Percentiles rank a stretch among this genome's conserved stretches.
Evolutionary conservation across 1,140 invertebrate genomes (phyloP).

Genomic region (Cylas formicarius): DNA sequence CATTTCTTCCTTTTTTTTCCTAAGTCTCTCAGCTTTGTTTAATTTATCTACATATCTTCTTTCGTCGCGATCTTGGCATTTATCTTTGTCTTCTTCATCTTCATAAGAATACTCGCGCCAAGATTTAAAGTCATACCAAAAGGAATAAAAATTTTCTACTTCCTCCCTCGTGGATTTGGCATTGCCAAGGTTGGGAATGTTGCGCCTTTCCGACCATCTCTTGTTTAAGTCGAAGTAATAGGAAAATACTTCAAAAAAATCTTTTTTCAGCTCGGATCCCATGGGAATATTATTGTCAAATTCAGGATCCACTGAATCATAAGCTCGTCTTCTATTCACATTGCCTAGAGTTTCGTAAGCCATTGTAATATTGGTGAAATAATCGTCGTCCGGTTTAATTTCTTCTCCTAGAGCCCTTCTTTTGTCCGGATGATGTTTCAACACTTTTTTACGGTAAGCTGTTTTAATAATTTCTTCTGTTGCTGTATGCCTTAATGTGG

Average conservation of each 20-base stretch:
- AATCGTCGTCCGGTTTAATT: constrained; percentile 81
- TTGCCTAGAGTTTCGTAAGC: constrained; percentile 88
- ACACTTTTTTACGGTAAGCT: constrained; percentile 86
- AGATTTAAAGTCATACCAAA: constrained; percentile 97
- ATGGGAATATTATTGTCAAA: constrained; percentile 87
- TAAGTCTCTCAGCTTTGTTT: constrained; percentile 84
- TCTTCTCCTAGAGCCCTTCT: constrained; percentile 81
- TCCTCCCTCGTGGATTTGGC: constrained; percentile 59
- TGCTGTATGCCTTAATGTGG: constrained; percentile 65
- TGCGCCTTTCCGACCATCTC: constrained; percentile 84
- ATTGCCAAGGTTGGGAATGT: constrained; percentile 80
- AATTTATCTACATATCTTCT: constrained; percentile 96
- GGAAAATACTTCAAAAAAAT: constrained; percentile 75
- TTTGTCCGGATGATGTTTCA: constrained; percentile 97
- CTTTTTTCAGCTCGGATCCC: constrained; percentile 65
- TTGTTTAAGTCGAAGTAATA: constrained; percentile 81
- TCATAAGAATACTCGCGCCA: constrained; percentile 99
- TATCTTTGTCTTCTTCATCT: constrained; percentile 98
- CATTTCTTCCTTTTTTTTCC: constrained; percentile 96
- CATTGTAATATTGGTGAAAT: constrained; percentile 98
- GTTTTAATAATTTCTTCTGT: constrained; percentile 88
- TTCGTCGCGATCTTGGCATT: constrained; percentile 92
- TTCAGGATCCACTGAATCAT: constrained; percentile 92
- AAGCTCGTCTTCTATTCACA: constrained; percentile 73
- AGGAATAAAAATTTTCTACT: constrained; percentile 80